phyloP scores from a whole-genome alignment of 2,888 invertebrate species.

The Andrena dorsata region DNA sequence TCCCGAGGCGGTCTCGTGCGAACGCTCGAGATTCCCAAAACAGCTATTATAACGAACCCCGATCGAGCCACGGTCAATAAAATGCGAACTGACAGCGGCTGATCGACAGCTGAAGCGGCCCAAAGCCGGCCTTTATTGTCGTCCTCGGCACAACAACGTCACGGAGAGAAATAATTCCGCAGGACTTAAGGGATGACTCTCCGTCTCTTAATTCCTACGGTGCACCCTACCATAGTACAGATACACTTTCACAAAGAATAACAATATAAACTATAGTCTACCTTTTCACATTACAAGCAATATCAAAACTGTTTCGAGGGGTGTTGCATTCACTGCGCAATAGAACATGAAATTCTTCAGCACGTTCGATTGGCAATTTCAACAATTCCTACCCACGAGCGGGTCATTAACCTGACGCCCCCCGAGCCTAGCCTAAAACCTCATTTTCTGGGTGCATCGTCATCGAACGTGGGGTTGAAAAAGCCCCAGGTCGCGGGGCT shows the following conservation, averaged over 20 bases:
- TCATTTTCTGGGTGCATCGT: slow-evolving; percentile 43
- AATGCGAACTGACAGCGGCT: slow-evolving; percentile 47
- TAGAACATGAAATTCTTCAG: not conserved
- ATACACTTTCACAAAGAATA: not conserved
- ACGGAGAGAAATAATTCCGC: slow-evolving; percentile 50
- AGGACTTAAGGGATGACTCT: slow-evolving; percentile 56
- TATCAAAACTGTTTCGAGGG: too few species aligned
- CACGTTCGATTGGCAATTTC: slow-evolving; percentile 2
- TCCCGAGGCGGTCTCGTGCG: slow-evolving; percentile 28
- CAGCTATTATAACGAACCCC: slow-evolving; percentile 56
- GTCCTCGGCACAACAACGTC: slow-evolving; percentile 45
- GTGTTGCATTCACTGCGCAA: too few species aligned
- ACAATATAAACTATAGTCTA: not conserved
- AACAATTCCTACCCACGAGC: not conserved
- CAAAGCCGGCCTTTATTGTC: slow-evolving; percentile 58
- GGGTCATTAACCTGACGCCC: slow-evolving; percentile 24
- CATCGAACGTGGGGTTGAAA: slow-evolving; percentile 38
- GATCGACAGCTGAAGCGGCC: slow-evolving; percentile 64
- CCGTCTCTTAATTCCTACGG: slow-evolving; percentile 43
- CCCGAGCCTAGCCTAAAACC: slow-evolving; percentile 24
- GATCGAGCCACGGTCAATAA: slow-evolving; percentile 50
- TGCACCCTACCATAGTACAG: not conserved
- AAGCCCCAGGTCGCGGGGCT: slow-evolving; percentile 48
- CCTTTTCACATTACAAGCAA: too few species aligned
- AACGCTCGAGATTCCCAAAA: slow-evolving; percentile 44